These are phyloP conservation scores for Sipunculus nudus DNA, from an alignment of 2,888 invertebrate genomes.

Conservation along the genomic window DNA sequence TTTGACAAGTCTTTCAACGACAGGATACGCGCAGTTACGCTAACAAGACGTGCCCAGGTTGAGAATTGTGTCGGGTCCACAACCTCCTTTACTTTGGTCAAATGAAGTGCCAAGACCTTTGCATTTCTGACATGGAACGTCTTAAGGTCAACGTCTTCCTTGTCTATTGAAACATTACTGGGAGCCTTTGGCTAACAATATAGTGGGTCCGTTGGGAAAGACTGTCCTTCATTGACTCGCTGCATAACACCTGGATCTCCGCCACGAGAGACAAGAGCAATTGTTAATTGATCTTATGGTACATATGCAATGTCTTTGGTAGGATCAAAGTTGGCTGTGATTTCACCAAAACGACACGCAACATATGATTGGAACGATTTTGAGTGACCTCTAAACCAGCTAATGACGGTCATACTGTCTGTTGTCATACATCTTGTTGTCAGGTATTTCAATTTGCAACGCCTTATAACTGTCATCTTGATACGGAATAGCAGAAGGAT, in stretches of 20 bases:
- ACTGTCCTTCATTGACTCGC: neutral
- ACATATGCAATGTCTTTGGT: constrained; percentile 2
- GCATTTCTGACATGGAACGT: constrained; percentile 13
- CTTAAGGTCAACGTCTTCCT: neutral
- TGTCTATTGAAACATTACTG: neutral
- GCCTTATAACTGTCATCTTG: constrained; percentile 10
- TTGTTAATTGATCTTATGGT: neutral
- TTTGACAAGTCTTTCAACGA: constrained; percentile 5
- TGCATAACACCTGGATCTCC: neutral
- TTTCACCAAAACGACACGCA: constrained; percentile 16
- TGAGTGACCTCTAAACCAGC: constrained; percentile 15
- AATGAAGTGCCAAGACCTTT: neutral
- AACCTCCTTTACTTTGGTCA: neutral
- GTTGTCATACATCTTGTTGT: constrained; percentile 9
- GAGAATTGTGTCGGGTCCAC: neutral
- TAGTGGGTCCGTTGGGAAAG: neutral
- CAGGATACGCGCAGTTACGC: constrained; percentile 1
- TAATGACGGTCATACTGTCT: constrained; percentile 8
- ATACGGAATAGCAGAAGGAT: constrained; percentile 5
- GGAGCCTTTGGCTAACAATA: neutral
- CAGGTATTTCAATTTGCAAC: neutral
- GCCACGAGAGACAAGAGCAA: neutral
- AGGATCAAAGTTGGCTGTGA: constrained; percentile 11
- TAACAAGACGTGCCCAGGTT: constrained; percentile 5
- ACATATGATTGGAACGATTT: constrained; percentile 10